Conservation (phyloP, 2,888 invertebrate species). For the Allophyes oxyacanthae region DNA sequence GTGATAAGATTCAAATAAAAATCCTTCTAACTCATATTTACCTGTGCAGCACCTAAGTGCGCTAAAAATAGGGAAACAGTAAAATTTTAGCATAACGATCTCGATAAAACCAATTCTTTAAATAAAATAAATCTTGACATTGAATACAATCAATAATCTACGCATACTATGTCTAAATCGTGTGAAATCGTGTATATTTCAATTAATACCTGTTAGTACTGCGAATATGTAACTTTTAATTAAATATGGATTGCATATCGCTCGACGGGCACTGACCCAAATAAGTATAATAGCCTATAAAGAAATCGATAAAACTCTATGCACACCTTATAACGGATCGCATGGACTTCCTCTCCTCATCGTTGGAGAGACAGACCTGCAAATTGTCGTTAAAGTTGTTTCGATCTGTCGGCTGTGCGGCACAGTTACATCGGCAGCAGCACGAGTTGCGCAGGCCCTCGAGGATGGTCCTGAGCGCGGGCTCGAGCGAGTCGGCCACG, state of each 20-base stretch:
- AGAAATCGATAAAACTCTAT: conserved; percentile 68
- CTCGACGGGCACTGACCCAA: conserved; percentile 53
- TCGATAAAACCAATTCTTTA: conserved; percentile 27
- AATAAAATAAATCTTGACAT: conserved; percentile 46
- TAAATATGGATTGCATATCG: conserved; percentile 57
- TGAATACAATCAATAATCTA: conserved; percentile 47
- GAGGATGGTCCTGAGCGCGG: conserved; percentile 79
- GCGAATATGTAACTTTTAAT: conserved; percentile 61
- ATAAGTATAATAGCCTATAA: conserved; percentile 52
- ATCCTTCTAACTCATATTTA: conserved; percentile 76
- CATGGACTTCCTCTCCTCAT: conserved; percentile 89
- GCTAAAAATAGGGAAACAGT: conserved; percentile 86
- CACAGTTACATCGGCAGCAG: conserved; percentile 85
- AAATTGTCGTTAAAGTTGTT: conserved; percentile 83
- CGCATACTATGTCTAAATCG: conserved; percentile 47
- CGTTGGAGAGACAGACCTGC: conserved; percentile 88
- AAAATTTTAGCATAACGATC: conserved; percentile 63
- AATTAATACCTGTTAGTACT: conserved; percentile 60
- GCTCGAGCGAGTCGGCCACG: conserved; percentile 84
- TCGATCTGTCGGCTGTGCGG: conserved; percentile 68
- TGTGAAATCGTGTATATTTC: conserved; percentile 49
- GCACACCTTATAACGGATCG: conserved; percentile 91
- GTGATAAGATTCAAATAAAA: conserved; percentile 24
- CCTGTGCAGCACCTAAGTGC: conserved; percentile 86
- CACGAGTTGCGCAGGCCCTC: conserved; percentile 78